phyloP scores from a whole-genome alignment of 2,888 invertebrate genomes.

The Phania funesta region DNA sequence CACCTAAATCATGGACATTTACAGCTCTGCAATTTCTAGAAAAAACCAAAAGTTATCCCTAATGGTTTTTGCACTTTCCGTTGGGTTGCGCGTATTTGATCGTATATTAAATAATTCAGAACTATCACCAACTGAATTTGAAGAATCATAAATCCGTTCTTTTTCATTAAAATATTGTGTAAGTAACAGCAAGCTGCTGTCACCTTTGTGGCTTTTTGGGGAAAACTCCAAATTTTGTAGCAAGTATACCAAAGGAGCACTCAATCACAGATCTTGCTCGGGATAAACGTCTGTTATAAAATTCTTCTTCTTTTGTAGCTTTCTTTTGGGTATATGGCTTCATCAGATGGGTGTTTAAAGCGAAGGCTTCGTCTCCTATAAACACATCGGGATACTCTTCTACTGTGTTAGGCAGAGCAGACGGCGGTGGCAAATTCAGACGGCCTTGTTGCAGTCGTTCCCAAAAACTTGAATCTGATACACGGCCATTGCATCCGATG shows the following conservation, averaged over 20 bases:
- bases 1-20: neutral
- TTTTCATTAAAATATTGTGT: no score
- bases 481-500: slow-evolving; percentile 54
- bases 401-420: slow-evolving; percentile 38
- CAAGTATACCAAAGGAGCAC: slow-evolving; percentile 52
- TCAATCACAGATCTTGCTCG: slow-evolving; percentile 49
- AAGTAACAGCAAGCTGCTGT: slow-evolving; percentile 45
- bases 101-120: no score
- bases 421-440: slow-evolving; percentile 6
- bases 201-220: slow-evolving; percentile 40
- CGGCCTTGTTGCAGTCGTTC: slow-evolving; percentile 26
- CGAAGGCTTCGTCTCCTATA: slow-evolving; percentile 53
- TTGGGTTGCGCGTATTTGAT: no score
- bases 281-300: slow-evolving; percentile 46
- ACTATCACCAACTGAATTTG: no score
- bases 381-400: slow-evolving; percentile 51
- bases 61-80: no score
- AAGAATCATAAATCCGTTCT: no score
- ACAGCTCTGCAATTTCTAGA: no score
- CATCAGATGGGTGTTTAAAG: slow-evolving; percentile 48
- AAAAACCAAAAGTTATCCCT: no score
- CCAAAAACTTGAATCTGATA: slow-evolving; percentile 55
- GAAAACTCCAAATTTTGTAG: slow-evolving; percentile 45
- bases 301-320: slow-evolving; percentile 27
- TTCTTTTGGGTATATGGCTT: slow-evolving; percentile 44